Evolutionary conservation across 2,797 vertebrate species (phyloP).

Genomic region (Pseudopleuronectes americanus): DNA sequence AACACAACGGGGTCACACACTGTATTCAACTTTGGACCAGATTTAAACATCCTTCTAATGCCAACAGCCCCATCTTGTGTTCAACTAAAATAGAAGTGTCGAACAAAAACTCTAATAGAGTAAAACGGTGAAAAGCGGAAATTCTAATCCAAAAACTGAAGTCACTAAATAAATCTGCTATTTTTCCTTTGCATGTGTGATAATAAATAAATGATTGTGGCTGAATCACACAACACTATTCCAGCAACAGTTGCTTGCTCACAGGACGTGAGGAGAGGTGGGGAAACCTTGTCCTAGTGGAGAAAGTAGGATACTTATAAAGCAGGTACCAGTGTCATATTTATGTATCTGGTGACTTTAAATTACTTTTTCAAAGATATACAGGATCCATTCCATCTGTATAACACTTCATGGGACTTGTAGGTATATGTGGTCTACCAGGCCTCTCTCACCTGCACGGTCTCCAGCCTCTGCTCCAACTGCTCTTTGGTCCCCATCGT

Average conservation of each 20-base stretch:
- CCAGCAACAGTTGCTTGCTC: too few relatives aligned
- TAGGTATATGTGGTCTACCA: neutral
- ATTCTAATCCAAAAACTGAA: neutral
- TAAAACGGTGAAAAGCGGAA: neutral
- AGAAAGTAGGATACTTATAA: too few relatives aligned
- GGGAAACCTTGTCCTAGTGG: too few relatives aligned
- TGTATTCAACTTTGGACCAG: neutral
- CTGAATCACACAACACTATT: too few relatives aligned
- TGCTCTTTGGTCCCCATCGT: conserved; percentile 90
- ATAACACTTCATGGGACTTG: neutral
- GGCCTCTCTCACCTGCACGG: conserved; percentile 88
- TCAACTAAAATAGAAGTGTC: neutral
- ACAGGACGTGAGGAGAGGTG: too few relatives aligned
- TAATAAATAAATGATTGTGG: too few relatives aligned
- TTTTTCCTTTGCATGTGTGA: too few relatives aligned
- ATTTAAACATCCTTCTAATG: conserved; percentile 25
- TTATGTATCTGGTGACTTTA: too few relatives aligned
- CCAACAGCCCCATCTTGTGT: conserved; percentile 68
- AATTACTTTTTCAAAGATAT: too few relatives aligned
- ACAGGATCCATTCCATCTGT: neutral
- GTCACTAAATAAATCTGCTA: too few relatives aligned
- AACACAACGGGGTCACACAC: conserved; percentile 37
- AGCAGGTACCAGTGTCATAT: conserved; percentile 49
- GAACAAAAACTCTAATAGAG: too few relatives aligned
- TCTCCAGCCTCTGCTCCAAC: conserved; percentile 87